Evolutionary conservation across 2,888 invertebrate species (phyloP), one percentile per base, ranked within the genome.

Genomic region (Caenorhabditis becei): DNA sequence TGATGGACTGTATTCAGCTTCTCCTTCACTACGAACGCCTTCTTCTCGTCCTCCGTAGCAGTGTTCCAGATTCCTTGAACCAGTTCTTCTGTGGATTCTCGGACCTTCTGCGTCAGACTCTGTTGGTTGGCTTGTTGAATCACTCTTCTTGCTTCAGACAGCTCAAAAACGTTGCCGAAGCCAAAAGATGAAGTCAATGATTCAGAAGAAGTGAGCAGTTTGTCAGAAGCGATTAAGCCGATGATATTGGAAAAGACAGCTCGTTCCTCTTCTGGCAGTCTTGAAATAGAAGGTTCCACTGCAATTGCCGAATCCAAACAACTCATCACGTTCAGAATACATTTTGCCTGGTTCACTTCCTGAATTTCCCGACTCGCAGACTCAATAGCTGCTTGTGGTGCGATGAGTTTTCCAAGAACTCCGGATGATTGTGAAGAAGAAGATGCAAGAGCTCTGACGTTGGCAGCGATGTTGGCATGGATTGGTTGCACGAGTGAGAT

Each of bases 21-120:
- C 54, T 77, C 75, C 8, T 67, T 77, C 20, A 77, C 54, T 14
- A 77, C 54, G 20, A 67, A 47, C 8, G 61, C 61, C 8, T 53
- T 51, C 32, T 54, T 77, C 18, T 79, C 78, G 10, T 66, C 44
- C 3, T 71, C 71, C 20, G 4, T 41, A 1, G 71, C 71, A 37
- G 61, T 62, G 23, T 41, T 77, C 83, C 83, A 83, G 59, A 81
- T 77, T 59, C 81, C 81, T 35, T 71, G 67, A 41, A 77, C 41
- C 7, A 79, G 10, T 54, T 75, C 79, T 65, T 83, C 83, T 1
- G 58, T 58, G 0, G 80, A 51, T 49, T 83, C 77, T 56, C 65
- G 58, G 32, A 77, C 47, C 24, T 35, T 63, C 18, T 74, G 49
- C 0, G 26, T 58, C 51, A 74, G 16, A 49, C 26, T 65, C 35